Conservation (phyloP, 2,797 vertebrate genomes). For the Leucoraja ocellata region DNA sequence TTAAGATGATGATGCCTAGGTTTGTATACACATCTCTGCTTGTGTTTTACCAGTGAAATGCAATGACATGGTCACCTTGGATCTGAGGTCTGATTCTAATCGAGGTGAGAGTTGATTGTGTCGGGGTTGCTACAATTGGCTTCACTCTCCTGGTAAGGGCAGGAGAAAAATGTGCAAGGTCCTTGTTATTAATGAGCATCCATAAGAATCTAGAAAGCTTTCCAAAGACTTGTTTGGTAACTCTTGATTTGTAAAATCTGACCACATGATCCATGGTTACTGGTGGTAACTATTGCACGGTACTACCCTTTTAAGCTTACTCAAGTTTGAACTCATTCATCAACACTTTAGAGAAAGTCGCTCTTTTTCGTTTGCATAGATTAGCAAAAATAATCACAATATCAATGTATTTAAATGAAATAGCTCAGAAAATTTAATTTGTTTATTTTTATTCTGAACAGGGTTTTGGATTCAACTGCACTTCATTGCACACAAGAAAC, state of each 20-base stretch:
- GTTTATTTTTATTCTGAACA: constrained; percentile 9
- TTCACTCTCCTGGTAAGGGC: not conserved
- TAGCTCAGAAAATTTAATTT: not conserved
- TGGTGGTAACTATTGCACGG: not conserved
- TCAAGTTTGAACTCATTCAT: not conserved
- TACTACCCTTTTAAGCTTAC: no score
- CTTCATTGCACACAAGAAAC: not conserved
- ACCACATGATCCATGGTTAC: not conserved
- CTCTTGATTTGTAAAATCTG: not conserved
- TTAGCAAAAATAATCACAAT: not conserved
- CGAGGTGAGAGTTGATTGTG: not conserved
- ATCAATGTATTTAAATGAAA: not conserved
- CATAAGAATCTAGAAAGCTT: not conserved
- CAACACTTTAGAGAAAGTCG: not conserved
- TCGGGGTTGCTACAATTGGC: no score
- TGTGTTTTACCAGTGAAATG: not conserved
- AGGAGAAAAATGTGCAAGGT: not conserved
- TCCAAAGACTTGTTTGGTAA: not conserved
- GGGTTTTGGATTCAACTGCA: constrained; percentile 15
- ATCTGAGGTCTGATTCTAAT: not conserved
- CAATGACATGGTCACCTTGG: not conserved
- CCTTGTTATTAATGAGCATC: not conserved
- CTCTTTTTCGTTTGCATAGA: not conserved
- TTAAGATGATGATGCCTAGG: not conserved
- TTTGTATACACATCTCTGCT: not conserved